These are phyloP conservation scores for Pangasius sanitwongsei DNA, from an alignment of 2,797 vertebrate genomes.

Conservation along the genomic window DNA sequence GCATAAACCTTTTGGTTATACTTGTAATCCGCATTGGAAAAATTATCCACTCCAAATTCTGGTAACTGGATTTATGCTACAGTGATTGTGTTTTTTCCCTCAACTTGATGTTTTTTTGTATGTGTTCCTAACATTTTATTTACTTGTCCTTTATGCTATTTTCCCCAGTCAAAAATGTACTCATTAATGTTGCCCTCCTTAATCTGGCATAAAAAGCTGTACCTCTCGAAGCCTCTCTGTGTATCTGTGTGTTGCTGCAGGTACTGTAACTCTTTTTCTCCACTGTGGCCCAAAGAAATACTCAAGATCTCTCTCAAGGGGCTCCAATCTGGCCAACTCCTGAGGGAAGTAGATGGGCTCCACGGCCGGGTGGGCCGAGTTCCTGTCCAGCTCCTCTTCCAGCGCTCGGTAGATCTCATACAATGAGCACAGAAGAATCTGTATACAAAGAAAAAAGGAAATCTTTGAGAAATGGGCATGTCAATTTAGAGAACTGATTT, in stretches of 20 bases:
- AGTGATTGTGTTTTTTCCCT: neutral
- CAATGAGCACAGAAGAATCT: constrained; percentile 89
- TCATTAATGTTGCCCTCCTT: neutral
- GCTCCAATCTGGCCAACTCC: constrained; percentile 81
- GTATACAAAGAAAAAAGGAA: constrained; percentile 30
- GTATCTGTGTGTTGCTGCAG: constrained; percentile 82
- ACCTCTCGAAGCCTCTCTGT: constrained; percentile 70
- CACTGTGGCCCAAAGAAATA: constrained; percentile 84
- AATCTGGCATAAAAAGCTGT: neutral
- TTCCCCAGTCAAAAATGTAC: neutral
- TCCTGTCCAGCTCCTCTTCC: constrained; percentile 88
- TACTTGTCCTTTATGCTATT: neutral
- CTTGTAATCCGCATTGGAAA: neutral
- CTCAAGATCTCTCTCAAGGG: constrained; percentile 83
- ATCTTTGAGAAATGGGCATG: neutral
- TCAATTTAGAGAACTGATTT: constrained; percentile 20
- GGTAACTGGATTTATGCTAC: neutral
- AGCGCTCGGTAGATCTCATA: constrained; percentile 86
- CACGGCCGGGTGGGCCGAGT: constrained; percentile 79
- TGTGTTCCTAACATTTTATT: neutral
- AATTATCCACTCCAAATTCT: neutral
- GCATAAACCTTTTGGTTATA: no score
- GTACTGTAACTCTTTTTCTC: constrained; percentile 77
- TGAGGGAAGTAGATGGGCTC: constrained; percentile 87
- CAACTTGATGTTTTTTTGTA: neutral